A percentile compares a stretch with the other conserved stretches of the same genome.
Evolutionary conservation across 2,113 vertebrate genomes (phyloP).

Genomic region (Lichenostomus cassidix): DNA sequence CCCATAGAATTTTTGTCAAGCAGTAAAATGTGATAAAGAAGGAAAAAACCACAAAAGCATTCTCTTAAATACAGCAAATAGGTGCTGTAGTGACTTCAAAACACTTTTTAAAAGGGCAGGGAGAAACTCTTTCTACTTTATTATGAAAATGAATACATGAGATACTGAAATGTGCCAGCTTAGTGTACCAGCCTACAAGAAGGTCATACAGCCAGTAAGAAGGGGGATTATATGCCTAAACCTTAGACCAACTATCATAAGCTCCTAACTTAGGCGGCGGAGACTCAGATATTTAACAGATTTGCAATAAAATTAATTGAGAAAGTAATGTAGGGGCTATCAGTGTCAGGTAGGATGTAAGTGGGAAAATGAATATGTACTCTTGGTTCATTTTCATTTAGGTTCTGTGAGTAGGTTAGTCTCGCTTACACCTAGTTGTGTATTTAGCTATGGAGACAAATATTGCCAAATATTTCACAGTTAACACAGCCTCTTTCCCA

Average conservation of each 20-base stretch:
- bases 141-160: conserved; percentile 16
- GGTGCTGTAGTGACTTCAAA: not conserved
- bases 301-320: conserved; percentile 50
- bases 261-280: conserved; percentile 21
- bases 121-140: not conserved
- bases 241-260: conserved; percentile 55
- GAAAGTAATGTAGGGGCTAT: not conserved
- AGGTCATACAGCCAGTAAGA: conserved; percentile 41
- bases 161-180: not conserved
- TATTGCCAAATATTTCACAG: not conserved
- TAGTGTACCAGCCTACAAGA: conserved; percentile 11
- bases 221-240: conserved; percentile 55
- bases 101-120: not conserved
- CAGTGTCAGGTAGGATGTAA: not conserved
- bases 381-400: not conserved
- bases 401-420: not conserved
- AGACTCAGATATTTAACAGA: conserved; percentile 51
- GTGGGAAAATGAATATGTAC: not conserved
- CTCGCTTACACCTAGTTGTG: not conserved
- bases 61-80: not conserved
- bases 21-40: not conserved
- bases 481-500: not conserved
- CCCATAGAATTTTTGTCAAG: not conserved
- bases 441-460: not conserved
- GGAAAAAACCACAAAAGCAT: not conserved